A percentile compares a stretch with the other conserved stretches of the same genome.
phyloP scores from a whole-genome alignment of 2,113 vertebrate genomes.

The Gallinago paraguaiae region DNA sequence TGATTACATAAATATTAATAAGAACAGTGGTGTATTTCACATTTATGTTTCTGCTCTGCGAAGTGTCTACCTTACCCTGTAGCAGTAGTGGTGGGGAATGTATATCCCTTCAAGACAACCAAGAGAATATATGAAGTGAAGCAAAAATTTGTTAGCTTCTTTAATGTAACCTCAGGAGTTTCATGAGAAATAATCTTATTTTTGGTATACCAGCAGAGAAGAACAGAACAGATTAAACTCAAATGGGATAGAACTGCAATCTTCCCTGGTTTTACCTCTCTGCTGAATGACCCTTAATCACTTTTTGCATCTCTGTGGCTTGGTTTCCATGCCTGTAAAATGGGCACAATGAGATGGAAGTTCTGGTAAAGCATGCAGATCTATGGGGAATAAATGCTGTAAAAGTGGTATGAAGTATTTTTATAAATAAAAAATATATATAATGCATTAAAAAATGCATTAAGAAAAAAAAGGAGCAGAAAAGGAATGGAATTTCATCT shows the following conservation, averaged over 20 bases:
- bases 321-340: not conserved
- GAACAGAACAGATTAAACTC: not conserved
- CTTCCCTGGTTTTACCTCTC: not conserved
- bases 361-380: not conserved
- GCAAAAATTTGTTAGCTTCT: not conserved
- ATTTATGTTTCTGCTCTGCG: not conserved
- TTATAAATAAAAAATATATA: not conserved
- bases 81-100: not conserved
- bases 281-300: not conserved
- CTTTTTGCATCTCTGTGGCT: not conserved
- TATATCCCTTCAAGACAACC: not conserved
- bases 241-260: not conserved
- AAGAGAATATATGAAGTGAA: not conserved
- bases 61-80: not conserved
- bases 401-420: not conserved
- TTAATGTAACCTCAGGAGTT: not conserved
- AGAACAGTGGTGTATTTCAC: not conserved
- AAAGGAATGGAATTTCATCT: not conserved
- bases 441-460: not conserved
- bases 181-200: not conserved
- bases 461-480: not conserved
- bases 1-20: constrained; percentile 29
- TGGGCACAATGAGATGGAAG: not conserved
- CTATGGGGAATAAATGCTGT: not conserved
- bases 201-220: not conserved